Base-by-base conservation (phyloP, 2,113 vertebrate species). In the Cinclus mexicanus region DNA sequence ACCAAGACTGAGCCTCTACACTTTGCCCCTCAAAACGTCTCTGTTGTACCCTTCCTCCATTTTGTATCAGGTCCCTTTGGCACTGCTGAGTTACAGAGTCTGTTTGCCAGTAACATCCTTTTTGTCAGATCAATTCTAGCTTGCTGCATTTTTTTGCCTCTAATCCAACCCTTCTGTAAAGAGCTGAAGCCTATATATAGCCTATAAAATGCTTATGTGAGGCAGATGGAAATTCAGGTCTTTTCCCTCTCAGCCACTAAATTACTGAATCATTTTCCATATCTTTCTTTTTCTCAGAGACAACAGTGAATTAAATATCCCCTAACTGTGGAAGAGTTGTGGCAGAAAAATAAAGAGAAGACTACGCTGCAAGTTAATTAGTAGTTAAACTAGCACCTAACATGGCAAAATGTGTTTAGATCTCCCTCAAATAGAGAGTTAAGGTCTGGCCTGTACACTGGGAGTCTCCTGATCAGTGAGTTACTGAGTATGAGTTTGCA, bases 151-250 rank as follows among this genome's bases (percentile, higher is more conserved):
- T 81, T 85, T 86, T 65, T 22, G 28, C 29, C 35, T 96, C 47
- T 87, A 81, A 46, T 91, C 71, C 67, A 94, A 31, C 63, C 55
- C 71, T 93, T 90, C 94, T 93, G 95, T 86, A 92, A 90, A 81
- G 60, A 87, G 47, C 72, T 87, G 76, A 55, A 81, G 80, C 83
- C 95, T 96, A 92, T 92, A 86, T 92, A 92, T 93, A 97, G 86
- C 60, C 86, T 83, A 63, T 90, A 93, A 94, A 94, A 87, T 78
- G 44, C 94, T 90, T 72, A n/a, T 83, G 59, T 59, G 76, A 95
- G 50, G 47, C 94, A 92, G 80, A 94, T 92, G 90, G 90, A 93
- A 94, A 90, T 86, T 89, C 78, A 85, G 85, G 78, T 90, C 86
- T 94, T 94, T 85, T 93, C 23, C 46, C 41, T 56, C 71, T 77